These are phyloP conservation scores for Barypeithes pellucidus DNA, from an alignment of 2,888 invertebrate genomes.

Conservation along the genomic window DNA sequence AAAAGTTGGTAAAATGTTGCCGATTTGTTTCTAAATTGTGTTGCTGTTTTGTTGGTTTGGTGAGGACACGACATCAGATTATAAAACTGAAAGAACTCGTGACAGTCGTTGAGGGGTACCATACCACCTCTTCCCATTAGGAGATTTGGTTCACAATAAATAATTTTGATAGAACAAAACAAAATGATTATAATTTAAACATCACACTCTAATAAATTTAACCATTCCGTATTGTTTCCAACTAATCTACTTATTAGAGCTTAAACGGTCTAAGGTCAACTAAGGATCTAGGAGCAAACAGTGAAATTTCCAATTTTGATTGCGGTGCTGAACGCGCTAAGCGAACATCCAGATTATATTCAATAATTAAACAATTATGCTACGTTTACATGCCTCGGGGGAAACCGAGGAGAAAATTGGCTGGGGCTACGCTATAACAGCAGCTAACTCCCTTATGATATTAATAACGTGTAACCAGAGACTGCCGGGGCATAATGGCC, in stretches of 20 bases:
- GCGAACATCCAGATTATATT: constrained; percentile 66
- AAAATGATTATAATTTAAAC: no score
- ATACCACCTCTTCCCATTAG: no score
- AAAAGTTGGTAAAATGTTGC: no score
- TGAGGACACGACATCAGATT: no score
- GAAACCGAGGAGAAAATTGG: constrained; percentile 66
- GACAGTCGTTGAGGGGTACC: no score
- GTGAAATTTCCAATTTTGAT: constrained; percentile 20
- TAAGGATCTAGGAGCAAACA: constrained; percentile 1
- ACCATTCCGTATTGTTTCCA: not conserved
- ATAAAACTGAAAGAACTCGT: no score
- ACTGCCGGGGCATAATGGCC: constrained; percentile 35
- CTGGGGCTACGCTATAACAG: constrained; percentile 70
- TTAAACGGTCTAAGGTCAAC: constrained; percentile 12
- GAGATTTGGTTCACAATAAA: no score
- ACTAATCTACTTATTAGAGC: not conserved
- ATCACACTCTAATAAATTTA: not conserved
- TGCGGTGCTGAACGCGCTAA: constrained; percentile 37
- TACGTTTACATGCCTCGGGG: constrained; percentile 70
- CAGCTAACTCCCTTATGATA: constrained; percentile 72
- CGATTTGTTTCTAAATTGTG: no score
- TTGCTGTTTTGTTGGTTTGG: no score
- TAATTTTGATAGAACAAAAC: no score
- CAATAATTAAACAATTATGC: constrained; percentile 72
- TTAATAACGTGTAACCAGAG: constrained; percentile 66